phyloP scores from a whole-genome alignment of 1,140 invertebrate genomes.

The Calosoma granatense region DNA sequence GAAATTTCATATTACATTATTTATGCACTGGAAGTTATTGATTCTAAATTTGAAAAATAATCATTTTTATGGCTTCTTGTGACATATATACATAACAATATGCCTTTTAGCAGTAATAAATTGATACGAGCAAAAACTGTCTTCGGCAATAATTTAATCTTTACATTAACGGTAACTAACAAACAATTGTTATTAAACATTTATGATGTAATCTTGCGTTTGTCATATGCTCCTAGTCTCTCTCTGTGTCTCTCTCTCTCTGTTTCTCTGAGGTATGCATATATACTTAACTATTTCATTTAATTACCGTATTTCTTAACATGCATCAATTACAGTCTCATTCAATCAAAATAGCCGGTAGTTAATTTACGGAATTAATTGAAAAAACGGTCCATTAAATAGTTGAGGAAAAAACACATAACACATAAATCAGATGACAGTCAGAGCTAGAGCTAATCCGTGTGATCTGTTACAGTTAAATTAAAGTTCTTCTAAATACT shows the following conservation, averaged over 20 bases:
- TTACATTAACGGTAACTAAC: not conserved
- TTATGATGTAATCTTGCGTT: not conserved
- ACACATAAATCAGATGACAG: not conserved
- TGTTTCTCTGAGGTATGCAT: not conserved
- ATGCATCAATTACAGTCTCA: not conserved
- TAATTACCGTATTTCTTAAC: not conserved
- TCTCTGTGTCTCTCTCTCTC: not conserved
- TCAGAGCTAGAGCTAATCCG: not conserved
- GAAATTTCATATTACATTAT: no score
- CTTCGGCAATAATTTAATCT: no score
- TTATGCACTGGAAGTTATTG: no score
- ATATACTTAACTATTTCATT: not conserved
- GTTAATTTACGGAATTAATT: constrained; percentile 1
- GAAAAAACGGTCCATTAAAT: not conserved
- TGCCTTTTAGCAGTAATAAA: no score
- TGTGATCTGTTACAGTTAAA: not conserved
- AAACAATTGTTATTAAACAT: not conserved
- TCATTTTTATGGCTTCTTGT: no score
- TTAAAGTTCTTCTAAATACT: not conserved
- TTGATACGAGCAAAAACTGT: no score
- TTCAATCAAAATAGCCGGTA: not conserved
- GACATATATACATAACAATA: no score
- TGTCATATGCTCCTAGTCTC: not conserved
- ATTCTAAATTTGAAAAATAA: no score
- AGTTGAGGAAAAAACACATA: not conserved